Base-by-base conservation (phyloP, 1,140 invertebrate species). In the Zaprionus lachaisei region DNA sequence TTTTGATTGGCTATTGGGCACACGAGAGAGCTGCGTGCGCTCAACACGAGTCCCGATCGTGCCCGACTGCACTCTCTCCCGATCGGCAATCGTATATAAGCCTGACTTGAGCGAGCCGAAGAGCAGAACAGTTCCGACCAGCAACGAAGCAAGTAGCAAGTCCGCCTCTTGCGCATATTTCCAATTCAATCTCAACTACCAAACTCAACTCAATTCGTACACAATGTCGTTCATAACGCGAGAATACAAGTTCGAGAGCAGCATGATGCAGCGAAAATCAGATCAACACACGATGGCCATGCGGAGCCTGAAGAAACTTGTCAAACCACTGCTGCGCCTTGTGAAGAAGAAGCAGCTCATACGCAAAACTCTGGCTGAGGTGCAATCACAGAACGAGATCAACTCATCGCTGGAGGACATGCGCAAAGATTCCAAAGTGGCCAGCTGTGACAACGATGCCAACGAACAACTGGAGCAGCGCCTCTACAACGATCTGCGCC, bases 381-480 rank as follows among this genome's bases (percentile, higher is more conserved):
- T 91, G 34, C 86, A 91, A 66, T 77, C 80, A 37, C 91, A 92
- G 61, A 92, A 92, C 58, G 77, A 83, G 37, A 81, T 91, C 79
- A 92, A 92, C 65, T 87, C 91, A 63, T 92, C 92, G 91, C 85
- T 93, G 92, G 92, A 94, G 93, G 93, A 93, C 82, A 72, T 92
- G 93, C 85, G 86, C 47, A 92, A 80, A 81, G 93, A 92, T 70
- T 80, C 91, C 7, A 47, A 47, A 47, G 73, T 87, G 81, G 92
- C 83, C 49, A 81, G 76, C 79, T 82, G 84, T 38, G 94, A 95
- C 81, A 95, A 95, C 87, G 86, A 93, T 62, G 94, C 94, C 81
- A 95, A 95, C 91, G 95, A 95, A 83, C 93, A 94, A 47, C 80
- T 95, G 77, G 95, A 95, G 80, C 93, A 94, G 77, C 94, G 94